These are phyloP conservation scores for Pantelozetes paolii DNA, from an alignment of 2,888 invertebrate species.

Conservation along the genomic window DNA sequence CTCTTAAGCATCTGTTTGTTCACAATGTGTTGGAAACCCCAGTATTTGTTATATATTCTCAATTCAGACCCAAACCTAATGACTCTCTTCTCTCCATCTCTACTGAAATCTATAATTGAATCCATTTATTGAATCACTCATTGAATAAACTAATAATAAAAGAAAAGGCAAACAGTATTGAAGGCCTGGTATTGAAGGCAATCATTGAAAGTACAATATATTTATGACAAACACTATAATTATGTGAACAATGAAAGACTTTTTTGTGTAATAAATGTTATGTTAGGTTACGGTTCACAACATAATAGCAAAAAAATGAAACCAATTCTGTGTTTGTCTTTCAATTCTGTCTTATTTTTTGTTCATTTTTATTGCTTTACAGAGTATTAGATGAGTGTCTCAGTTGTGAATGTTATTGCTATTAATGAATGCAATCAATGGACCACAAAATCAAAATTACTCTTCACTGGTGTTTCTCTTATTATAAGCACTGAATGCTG, in stretches of 20 bases:
- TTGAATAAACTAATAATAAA: constrained; percentile 19
- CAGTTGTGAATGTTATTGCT: background rate
- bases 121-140: constrained; percentile 19
- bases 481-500: background rate
- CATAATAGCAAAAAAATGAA: background rate
- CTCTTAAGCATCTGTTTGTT: background rate
- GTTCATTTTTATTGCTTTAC: background rate
- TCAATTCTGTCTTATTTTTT: background rate
- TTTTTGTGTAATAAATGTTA: background rate
- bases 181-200: constrained; percentile 12
- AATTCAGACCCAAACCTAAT: background rate
- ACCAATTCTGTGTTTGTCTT: background rate
- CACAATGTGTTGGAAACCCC: background rate
- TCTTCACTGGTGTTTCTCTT: background rate
- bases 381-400: background rate
- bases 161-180: background rate
- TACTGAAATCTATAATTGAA: constrained; percentile 6
- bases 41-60: background rate
- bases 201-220: background rate
- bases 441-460: constrained; percentile 7
- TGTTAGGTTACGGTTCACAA: constrained; percentile 3
- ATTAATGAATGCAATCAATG: constrained; percentile 6
- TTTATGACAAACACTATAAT: constrained; percentile 4
- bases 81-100: background rate
- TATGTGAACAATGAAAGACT: background rate